These are phyloP conservation scores for Coecobrya sp. DNA, from an alignment of 2,888 invertebrate genomes.

Conservation along the genomic window DNA sequence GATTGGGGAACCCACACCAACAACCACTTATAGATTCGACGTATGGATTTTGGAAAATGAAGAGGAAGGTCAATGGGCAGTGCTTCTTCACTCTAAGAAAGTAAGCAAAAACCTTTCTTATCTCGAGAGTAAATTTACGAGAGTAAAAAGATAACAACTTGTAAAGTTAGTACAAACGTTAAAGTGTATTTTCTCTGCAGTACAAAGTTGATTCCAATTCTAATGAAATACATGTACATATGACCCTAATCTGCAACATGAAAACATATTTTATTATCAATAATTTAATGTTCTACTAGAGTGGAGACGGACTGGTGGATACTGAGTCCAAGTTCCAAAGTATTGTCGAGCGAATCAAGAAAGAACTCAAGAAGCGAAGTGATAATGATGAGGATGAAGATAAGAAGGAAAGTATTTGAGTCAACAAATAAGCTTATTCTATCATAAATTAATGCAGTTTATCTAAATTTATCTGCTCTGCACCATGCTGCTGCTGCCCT, in stretches of 20 bases:
- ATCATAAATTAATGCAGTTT: too few relatives aligned
- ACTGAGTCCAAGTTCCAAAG: slow-evolving; percentile 68
- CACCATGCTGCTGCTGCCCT: too few relatives aligned
- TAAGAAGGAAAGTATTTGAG: too few relatives aligned
- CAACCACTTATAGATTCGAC: slow-evolving; percentile 78
- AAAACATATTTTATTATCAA: too few relatives aligned
- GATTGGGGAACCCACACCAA: slow-evolving; percentile 79
- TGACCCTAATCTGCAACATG: too few relatives aligned
- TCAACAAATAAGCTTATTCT: too few relatives aligned
- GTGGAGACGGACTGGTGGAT: slow-evolving; percentile 78
- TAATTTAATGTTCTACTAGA: slow-evolving; percentile 34
- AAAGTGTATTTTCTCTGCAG: too few relatives aligned
- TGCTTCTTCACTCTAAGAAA: slow-evolving; percentile 74
- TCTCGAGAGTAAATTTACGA: neutral
- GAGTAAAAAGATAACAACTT: too few relatives aligned
- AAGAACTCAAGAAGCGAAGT: slow-evolving; percentile 37
- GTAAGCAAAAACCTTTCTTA: slow-evolving; percentile 10
- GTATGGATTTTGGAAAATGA: slow-evolving; percentile 76
- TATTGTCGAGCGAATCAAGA: slow-evolving; percentile 47
- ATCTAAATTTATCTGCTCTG: too few relatives aligned
- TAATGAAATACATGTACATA: too few relatives aligned
- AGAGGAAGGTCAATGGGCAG: slow-evolving; percentile 46
- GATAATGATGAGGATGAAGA: neutral
- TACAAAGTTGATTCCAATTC: too few relatives aligned
- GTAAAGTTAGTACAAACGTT: too few relatives aligned